A percentile compares a stretch with the other conserved stretches of the same genome.
These are phyloP conservation scores for Amniataba percoides DNA, from an alignment of 2,797 vertebrate species.

Conservation along the genomic window DNA sequence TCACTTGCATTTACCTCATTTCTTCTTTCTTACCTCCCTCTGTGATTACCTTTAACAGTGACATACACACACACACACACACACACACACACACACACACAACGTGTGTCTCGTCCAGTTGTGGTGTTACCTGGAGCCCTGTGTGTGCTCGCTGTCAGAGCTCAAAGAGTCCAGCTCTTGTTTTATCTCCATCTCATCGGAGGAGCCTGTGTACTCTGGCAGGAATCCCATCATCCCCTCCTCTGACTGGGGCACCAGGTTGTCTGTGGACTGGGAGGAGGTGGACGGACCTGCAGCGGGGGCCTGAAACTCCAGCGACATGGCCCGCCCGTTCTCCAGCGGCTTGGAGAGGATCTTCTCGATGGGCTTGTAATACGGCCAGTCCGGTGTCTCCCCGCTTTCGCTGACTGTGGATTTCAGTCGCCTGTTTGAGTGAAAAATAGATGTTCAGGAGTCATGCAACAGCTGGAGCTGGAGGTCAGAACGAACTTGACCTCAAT, in stretches of 20 bases:
- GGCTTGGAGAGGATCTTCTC: constrained; percentile 96
- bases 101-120: background rate
- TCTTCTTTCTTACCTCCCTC: background rate
- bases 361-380: constrained; percentile 97
- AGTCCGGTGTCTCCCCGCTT: constrained; percentile 89
- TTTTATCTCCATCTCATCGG: constrained; percentile 92
- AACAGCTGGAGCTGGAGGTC: constrained; percentile 35
- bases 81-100: background rate
- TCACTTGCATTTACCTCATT: too few species aligned
- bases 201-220: constrained; percentile 93
- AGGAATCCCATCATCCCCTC: constrained; percentile 90
- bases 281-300: constrained; percentile 88
- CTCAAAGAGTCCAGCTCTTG: constrained; percentile 93
- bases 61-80: background rate
- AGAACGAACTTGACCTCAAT: background rate
- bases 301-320: constrained; percentile 87
- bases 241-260: constrained; percentile 87
- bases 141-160: constrained; percentile 88
- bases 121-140: constrained; percentile 78
- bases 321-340: constrained; percentile 89
- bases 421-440: constrained; percentile 85
- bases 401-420: constrained; percentile 91
- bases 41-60: background rate
- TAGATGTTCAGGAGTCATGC: constrained; percentile 25
- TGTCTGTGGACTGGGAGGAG: constrained; percentile 87